Evolutionary conservation across 2,888 invertebrate species (phyloP), one percentile per base, ranked within the genome.

Genomic region (Drosophila demipolita): DNA sequence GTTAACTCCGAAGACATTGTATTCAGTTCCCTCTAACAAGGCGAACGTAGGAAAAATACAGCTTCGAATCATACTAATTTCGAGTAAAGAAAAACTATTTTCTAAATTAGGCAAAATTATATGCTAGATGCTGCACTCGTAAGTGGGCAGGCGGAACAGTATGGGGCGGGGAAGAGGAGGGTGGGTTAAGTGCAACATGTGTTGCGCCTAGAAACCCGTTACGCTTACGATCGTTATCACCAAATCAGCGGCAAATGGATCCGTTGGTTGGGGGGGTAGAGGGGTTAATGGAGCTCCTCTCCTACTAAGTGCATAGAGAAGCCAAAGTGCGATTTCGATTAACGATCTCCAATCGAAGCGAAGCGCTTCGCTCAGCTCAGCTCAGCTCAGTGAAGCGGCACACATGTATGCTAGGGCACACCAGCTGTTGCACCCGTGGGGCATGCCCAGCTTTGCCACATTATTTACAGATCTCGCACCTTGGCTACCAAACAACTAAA

Each of bases 211-310:
- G 66, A 77, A 78, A 82, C 82, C 85, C 89, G 89, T 87, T 89
- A 89, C 75, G 76, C 80, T 83, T 91, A 86, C 86, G 92, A 92
- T 92, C 91, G 93, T 92, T 92, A 92, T 92, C 92, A 92, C 92
- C 89, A 92, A 91, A 92, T 92, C 92, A 92, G 92, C 80, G 54
- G 82, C 64, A 65, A 42, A 42, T 42, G 45, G 40, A 40, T 40
- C n/a, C 5, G 9, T 9, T 4, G 12, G 12, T 45, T 45, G 12
- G 45, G 7, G 45, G 45, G 23, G 23, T 15, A 45, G 23, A 15
- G 73, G 71, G 92, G 90, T 90, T 92, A 92, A 92, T 92, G 91
- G 90, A 91, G 92, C 90, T 91, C 90, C 91, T 86, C 65, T 38
- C 89, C 91, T 86, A 64, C 26, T n/a, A 17, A 55, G 23, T 42